Base-by-base conservation (phyloP, 2,888 invertebrate genomes). In the Caenorhabditis sp. region DNA sequence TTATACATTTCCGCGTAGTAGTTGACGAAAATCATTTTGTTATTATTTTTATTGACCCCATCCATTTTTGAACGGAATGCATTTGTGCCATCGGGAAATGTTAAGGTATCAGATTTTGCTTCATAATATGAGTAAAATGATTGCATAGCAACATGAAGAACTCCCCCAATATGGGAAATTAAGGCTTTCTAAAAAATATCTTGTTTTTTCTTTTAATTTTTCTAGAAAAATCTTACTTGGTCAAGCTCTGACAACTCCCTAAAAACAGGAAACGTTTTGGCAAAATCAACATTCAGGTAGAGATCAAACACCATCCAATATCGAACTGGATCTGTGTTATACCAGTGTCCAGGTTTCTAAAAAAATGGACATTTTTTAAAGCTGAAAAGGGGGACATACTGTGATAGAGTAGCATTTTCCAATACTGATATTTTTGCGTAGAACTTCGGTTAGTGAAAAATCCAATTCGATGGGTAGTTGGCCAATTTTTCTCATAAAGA, bases 261-360 rank as follows among this genome's bases (percentile, higher is more conserved):
- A 67, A 81, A 83, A 12, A 69, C 58, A 1, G 64, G 56, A 61
- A 81, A 83, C 1, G 77, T 76, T 52, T 83, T 83, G 20, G 80
- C 81, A 50, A 81, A 83, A 54, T 83, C 83, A 4, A 74, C 72
- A 43, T 73, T 59, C 5, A 83, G 66, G 25, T 72, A 67, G 3
- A 80, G 67, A 60, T 83, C 83, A 20, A 70, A 67, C 17, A 80
- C 70, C 81, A 81, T 83, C 83, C 83, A 83, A 50, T 76, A 80
- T 49, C 67, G 63, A 2, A 80, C 67, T 1, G 74, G 77, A 31
- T 74, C 74, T 12, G 64, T 61, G 14, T 60, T 65, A 59, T 76
- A 76, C 0, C 72, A 21, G 0, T 43, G 38, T 12, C 68, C 67
- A 8, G 70, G 67, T 20, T 67, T 70, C 69, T 75, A 52, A 23